phyloP scores from a whole-genome alignment of 2,888 invertebrate species.

The Amiota communis region DNA sequence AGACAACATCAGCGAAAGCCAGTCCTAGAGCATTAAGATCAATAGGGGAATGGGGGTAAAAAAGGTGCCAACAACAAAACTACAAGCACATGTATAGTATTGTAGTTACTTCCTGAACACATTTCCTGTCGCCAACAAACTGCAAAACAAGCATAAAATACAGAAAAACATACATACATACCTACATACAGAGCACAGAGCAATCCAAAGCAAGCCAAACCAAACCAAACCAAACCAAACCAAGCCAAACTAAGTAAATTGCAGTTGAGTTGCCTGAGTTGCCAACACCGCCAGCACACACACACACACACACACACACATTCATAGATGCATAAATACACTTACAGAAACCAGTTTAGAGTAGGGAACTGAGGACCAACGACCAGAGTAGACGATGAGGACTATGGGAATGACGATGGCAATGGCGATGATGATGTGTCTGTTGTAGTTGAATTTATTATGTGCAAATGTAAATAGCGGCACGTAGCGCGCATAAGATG shows the following conservation, averaged over 20 bases:
- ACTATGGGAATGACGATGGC: not conserved
- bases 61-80: slow-evolving; percentile 1
- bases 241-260: slow-evolving; percentile 2
- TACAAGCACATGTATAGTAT: slow-evolving; percentile 9
- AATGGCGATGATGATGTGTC: slow-evolving; percentile 13
- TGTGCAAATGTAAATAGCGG: slow-evolving; percentile 70
- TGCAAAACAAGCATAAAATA: not conserved
- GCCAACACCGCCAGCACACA: slow-evolving; percentile 14
- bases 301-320: not conserved
- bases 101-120: not conserved
- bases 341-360: not conserved
- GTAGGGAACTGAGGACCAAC: not conserved
- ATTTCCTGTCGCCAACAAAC: slow-evolving; percentile 4
- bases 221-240: not conserved
- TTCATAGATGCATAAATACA: not conserved
- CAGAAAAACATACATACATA: not conserved
- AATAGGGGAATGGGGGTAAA: not conserved
- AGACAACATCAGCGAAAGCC: not conserved
- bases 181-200: too few species aligned
- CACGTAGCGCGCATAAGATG: slow-evolving; percentile 51
- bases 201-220: not conserved
- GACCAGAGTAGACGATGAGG: not conserved
- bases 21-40: not conserved
- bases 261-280: slow-evolving; percentile 18
- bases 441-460: slow-evolving; percentile 60